Evolutionary conservation across 1,140 invertebrate species (phyloP), one percentile per base, ranked within the genome.

Genomic region (Scaptomyza hsui): DNA sequence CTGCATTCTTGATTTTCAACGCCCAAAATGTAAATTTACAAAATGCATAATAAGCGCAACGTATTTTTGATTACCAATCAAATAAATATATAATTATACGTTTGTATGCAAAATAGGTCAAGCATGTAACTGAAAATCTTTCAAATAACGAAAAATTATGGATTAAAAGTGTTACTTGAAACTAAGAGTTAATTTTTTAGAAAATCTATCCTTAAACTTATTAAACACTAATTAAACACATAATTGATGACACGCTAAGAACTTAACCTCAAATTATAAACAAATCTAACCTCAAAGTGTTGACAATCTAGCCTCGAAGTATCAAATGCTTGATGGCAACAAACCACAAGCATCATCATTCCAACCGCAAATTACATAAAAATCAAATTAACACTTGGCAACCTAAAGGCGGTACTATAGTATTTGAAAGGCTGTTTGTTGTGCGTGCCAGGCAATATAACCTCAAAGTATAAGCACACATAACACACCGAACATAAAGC

Each of bases 61-160:
- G 64, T 26, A 68, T 47, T 29, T 26, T 19, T 35, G 57, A 61
- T 47, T 41, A 24, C 52, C 9, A 15, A 37, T 16, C 26, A 60
- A 52, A 61, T 68, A 7, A 61, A 61, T 45, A 44, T 42, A n/a
- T 61, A 29, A 69, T 69, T 53, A 37, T 18, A 29, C 24, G 35
- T 19, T 10, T 15, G 32, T 18, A 3, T 53, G 10, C 4, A n/a
- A 15, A 16, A 6, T 16, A 15, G 19, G 1, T 35, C 13, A 4
- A 18, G 29, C n/a, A 21, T 52, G 16, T 12, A 39, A 24, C 1
- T 19, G 13, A 19, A 35, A 12, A 37, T n/a, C n/a, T n/a, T 2
- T 3, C 1, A 51, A 51, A 32, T 51, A 35, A n/a, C 2, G 12
- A 10, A 21, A 7, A 7, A 12, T 5, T 26, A 6, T 6, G 4